Evolutionary conservation across 2,113 vertebrate genomes (phyloP).

Genomic region (Aphyosemion australe): DNA sequence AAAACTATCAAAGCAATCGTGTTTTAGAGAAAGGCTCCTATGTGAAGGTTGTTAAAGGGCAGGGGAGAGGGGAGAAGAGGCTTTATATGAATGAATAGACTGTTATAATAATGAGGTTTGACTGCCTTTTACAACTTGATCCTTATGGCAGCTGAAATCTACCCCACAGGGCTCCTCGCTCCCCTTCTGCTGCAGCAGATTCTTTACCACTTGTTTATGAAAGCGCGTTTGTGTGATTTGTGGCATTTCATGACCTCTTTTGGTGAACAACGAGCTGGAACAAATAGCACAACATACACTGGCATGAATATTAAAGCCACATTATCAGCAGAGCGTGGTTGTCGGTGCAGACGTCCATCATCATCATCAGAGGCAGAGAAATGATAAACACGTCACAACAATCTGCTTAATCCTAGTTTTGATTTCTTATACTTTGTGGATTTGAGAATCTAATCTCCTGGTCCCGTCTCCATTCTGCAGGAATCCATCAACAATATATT

Average conservation of each 20-base stretch:
- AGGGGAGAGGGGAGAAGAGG: constrained; percentile 11
- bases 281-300: constrained; percentile 15
- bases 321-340: constrained; percentile 35
- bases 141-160: constrained; percentile 15
- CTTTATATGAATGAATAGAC: constrained; percentile 21
- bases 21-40: constrained; percentile 44
- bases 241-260: constrained; percentile 7
- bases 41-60: constrained; percentile 37
- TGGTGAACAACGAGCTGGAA: constrained; percentile 14
- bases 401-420: constrained; percentile 6
- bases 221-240: constrained; percentile 19
- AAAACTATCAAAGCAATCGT: constrained; percentile 46
- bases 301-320: constrained; percentile 35
- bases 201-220: constrained; percentile 24
- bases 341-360: constrained; percentile 41
- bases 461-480: neutral
- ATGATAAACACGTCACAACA: constrained; percentile 9
- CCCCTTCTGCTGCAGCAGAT: constrained; percentile 9
- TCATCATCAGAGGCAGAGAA: constrained; percentile 29
- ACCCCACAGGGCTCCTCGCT: constrained; percentile 6
- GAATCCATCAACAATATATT: constrained; percentile 18
- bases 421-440: constrained; percentile 18
- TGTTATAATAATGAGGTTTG: constrained; percentile 29
- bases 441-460: neutral
- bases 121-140: constrained; percentile 42